These are phyloP conservation scores for Ceratina japonica DNA, from an alignment of 1,140 invertebrate species.

Conservation along the genomic window DNA sequence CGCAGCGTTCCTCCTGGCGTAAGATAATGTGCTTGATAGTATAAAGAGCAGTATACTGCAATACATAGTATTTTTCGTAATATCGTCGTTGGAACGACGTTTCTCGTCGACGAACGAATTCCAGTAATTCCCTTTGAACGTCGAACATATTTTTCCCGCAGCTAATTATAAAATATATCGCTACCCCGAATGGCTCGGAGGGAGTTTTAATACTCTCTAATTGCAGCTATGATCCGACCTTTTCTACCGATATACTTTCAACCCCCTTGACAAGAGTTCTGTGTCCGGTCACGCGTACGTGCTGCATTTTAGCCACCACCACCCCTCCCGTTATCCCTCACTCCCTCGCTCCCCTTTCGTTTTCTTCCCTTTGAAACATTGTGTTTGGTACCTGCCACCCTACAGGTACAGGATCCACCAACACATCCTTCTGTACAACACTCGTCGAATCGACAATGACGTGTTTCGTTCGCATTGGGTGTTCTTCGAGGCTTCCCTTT, in stretches of 20 bases:
- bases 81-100: background rate
- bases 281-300: conserved; percentile 68
- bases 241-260: conserved; percentile 56
- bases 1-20: conserved; percentile 26
- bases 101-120: background rate
- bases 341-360: conserved; percentile 57
- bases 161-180: conserved; percentile 28
- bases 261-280: conserved; percentile 52
- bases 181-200: conserved; percentile 3
- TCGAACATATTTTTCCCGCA: background rate
- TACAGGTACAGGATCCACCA: conserved; percentile 68
- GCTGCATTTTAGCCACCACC: conserved; percentile 63
- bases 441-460: conserved; percentile 64
- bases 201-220: conserved; percentile 72
- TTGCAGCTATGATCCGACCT: conserved; percentile 70
- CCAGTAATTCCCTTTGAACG: background rate
- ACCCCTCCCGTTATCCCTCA: conserved; percentile 50
- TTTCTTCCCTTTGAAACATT: conserved; percentile 72
- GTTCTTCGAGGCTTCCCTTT: conserved; percentile 67
- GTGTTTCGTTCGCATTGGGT: conserved; percentile 60
- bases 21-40: background rate
- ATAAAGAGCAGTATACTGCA: background rate
- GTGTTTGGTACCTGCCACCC: conserved; percentile 76
- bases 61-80: background rate
- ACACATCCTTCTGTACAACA: conserved; percentile 46